A percentile compares a stretch with the other conserved stretches of the same genome.
phyloP scores from a whole-genome alignment of 2,888 invertebrate species.

The Cheilosia variabilis region DNA sequence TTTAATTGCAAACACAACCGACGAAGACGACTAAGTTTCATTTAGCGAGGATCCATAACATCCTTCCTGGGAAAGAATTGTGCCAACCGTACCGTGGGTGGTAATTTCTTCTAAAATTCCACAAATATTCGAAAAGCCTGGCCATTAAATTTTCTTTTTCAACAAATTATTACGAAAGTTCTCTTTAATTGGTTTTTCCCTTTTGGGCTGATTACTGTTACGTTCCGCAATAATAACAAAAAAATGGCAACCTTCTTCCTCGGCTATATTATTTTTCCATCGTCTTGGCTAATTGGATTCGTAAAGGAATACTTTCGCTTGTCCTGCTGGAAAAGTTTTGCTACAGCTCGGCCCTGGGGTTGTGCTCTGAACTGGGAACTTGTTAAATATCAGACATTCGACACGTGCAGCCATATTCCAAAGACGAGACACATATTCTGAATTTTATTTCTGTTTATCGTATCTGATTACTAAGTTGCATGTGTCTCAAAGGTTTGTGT shows the following conservation, averaged over 20 bases:
- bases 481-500: conserved; percentile 4
- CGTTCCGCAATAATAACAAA: background rate
- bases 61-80: background rate
- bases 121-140: conserved; percentile 16
- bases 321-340: conserved; percentile 34
- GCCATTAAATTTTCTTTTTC: conserved; percentile 27
- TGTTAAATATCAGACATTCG: conserved; percentile 37
- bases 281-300: conserved; percentile 56
- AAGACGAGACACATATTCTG: background rate
- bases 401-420: conserved; percentile 2
- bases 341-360: background rate
- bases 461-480: background rate
- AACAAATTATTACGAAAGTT: conserved; percentile 56
- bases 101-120: background rate
- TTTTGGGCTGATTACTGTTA: conserved; percentile 30
- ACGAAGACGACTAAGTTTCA: background rate
- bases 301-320: conserved; percentile 9
- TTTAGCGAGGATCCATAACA: conserved; percentile 41
- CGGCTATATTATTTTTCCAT: conserved; percentile 41
- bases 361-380: conserved; percentile 35
- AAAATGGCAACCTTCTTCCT: conserved; percentile 11
- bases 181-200: conserved; percentile 43
- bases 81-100: background rate
- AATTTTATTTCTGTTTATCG: background rate
- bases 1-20: background rate